Evolutionary conservation across 2,113 vertebrate species (phyloP), one percentile per base, ranked within the genome.

Genomic region (Apistogramma diplotaenia): DNA sequence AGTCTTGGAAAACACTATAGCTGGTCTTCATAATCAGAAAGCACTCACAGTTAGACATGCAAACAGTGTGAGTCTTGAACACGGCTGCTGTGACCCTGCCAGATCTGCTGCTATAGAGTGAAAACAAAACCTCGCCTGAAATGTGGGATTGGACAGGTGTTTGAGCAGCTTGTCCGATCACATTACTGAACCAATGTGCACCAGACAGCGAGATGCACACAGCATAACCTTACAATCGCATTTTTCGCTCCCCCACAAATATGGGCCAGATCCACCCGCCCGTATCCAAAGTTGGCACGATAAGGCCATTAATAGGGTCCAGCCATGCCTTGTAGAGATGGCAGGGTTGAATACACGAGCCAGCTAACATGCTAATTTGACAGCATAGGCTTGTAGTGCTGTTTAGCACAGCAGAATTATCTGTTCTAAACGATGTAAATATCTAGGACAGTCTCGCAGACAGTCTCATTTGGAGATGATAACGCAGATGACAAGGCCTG

Each of bases 121-220:
- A 91, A 93, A 93, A 93, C 88, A 93, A 92, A 93, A 90, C 88
- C 90, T 53, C 60, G 91, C 87, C 91, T 92, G 90, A 94, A 92
- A 93, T 90, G 91, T 91, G 86, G 92, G 89, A 92, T 92, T 92
- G 91, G 94, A 93, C 94, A 94, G 94, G 94, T 94, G 94, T 94
- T 94, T 94, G 94, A 94, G 92, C 94, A 94, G 94, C 92, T 93
- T 94, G 94, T 94, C 94, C 84, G 88, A 93, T 94, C 93, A 92
- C 89, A 93, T 94, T 94, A 94, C 91, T 46, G 76, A 90, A 92
- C 89, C 90, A 85, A 60, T 88, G 90, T 86, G 92, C 91, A 90
- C 85, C 92, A 91, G 90, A 90, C 89, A 93, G 90, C 82, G 74
- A 89, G 93, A 92, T 88, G 86, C 93, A 89, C 90, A 86, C 90